A percentile compares a stretch with the other conserved stretches of the same genome.
phyloP scores from a whole-genome alignment of 2,113 vertebrate species.

The Tychaedon coryphoeus region DNA sequence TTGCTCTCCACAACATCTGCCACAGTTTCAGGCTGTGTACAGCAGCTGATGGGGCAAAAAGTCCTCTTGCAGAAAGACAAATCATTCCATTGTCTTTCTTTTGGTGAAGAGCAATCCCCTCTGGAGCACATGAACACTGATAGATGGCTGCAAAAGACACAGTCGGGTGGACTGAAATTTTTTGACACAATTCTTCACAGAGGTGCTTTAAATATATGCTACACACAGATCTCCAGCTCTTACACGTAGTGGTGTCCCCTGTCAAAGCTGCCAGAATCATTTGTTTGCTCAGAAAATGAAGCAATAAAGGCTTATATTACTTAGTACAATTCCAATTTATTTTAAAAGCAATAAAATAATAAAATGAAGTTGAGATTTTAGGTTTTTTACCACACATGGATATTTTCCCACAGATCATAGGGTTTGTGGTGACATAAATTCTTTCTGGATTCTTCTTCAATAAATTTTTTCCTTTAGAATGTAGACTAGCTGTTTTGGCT shows the following conservation, averaged over 20 bases:
- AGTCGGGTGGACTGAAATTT: not conserved
- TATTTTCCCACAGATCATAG: not conserved
- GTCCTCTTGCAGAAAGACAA: not conserved
- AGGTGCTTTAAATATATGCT: not conserved
- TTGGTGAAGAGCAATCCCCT: not conserved
- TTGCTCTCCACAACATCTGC: not conserved
- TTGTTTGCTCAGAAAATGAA: slow-evolving; percentile 3
- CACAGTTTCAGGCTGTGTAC: not conserved
- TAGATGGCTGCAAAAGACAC: not conserved
- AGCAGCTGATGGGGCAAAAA: not conserved
- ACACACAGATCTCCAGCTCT: not conserved
- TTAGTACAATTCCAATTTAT: not conserved
- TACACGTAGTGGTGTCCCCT: not conserved
- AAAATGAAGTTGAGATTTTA: not conserved
- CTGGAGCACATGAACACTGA: not conserved
- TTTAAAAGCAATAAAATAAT: not conserved
- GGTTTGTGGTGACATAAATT: not conserved
- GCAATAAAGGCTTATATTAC: not conserved
- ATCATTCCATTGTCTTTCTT: not conserved
- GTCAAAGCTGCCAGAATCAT: not conserved
- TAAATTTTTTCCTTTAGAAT: not conserved
- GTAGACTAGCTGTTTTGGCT: not conserved
- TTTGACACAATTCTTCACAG: not conserved
- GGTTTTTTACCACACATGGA: not conserved
- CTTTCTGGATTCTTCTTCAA: not conserved